Evolutionary conservation across 2,113 vertebrate species (phyloP), one percentile per base, ranked within the genome.

Genomic region (Pseudopodoces humilis): DNA sequence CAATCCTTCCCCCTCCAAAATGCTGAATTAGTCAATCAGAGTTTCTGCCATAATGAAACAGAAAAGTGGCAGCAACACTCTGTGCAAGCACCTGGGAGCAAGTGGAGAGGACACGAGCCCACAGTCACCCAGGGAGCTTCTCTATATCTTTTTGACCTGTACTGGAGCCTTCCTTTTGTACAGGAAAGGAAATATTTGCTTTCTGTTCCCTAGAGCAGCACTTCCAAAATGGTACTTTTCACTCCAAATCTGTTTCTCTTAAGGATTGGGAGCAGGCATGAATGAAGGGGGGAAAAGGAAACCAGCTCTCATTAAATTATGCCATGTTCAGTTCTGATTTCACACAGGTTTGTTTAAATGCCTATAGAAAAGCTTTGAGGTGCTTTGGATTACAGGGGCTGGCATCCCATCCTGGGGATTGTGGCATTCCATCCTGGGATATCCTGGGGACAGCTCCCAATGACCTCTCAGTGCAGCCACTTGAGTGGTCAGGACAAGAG

Each of bases 11-110:
- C 12, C 5, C n/a, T 87, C 64, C 25, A 90, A 90, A 82, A 77
- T 72, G 28, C 80, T 71, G 31, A 70, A 86, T 6, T 5, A 96
- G 24, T 74, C 85, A 93, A 80, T 86, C 81, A 94, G 63, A 83
- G 41, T 88, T 50, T 77, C 67, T 79, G 31, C 68, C 94, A 81
- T 91, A 88, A 96, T 92, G 43, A 94, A 90, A 79, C 17, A 90
- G 43, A 23, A 92, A 92, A 92, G 64, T 62, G 22, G 19, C 22
- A 90, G 50, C 27, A 94, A 71, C 39, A 70, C 9, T 75, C 21
- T 50, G 23, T 60, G 37, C 22, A 56, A 83, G 14, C 19, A 17
- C 43, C 92, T 94, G 69, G 30, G 33, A 90, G 68, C 19, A 87
- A 85, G 17, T 2, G 1, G 30, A 60, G 49, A 65, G 74, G 49